phyloP scores from a whole-genome alignment of 2,113 vertebrate species.

The Callorhinus ursinus region DNA sequence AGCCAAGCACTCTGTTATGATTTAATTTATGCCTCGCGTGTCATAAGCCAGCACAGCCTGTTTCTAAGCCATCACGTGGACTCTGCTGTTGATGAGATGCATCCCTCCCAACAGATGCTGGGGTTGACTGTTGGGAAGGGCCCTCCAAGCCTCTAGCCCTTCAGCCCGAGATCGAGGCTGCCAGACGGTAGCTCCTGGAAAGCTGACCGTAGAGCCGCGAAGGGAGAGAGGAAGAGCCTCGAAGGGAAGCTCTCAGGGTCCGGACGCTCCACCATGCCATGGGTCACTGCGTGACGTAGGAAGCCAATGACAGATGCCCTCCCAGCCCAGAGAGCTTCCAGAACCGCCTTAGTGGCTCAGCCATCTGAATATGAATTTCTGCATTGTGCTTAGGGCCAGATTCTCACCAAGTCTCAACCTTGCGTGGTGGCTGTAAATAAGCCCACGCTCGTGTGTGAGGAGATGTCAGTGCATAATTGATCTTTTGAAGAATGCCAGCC shows the following conservation, averaged over 20 bases:
- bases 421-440: background rate
- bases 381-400: slow-evolving; percentile 59
- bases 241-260: background rate
- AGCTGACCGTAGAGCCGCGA: background rate
- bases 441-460: rapidly evolving
- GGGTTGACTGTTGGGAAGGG: slow-evolving; percentile 42
- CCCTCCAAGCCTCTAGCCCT: background rate
- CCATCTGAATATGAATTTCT: background rate
- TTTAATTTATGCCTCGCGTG: slow-evolving; percentile 85
- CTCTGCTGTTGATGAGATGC: slow-evolving; percentile 66
- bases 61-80: slow-evolving; percentile 70
- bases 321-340: background rate
- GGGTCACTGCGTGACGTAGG: background rate
- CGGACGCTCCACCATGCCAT: background rate
- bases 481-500: background rate
- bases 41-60: slow-evolving; percentile 72
- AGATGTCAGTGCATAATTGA: background rate
- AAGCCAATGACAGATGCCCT: slow-evolving; percentile 47
- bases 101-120: slow-evolving; percentile 77
- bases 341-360: slow-evolving; percentile 21
- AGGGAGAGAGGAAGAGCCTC: rapidly evolving
- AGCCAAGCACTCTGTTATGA: slow-evolving; percentile 72
- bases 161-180: background rate
- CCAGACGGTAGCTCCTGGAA: slow-evolving; percentile 35
- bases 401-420: background rate